Evolutionary conservation across 2,888 invertebrate genomes (phyloP), one percentile per base, ranked within the genome.

Genomic region (Chrysodeixis includens): DNA sequence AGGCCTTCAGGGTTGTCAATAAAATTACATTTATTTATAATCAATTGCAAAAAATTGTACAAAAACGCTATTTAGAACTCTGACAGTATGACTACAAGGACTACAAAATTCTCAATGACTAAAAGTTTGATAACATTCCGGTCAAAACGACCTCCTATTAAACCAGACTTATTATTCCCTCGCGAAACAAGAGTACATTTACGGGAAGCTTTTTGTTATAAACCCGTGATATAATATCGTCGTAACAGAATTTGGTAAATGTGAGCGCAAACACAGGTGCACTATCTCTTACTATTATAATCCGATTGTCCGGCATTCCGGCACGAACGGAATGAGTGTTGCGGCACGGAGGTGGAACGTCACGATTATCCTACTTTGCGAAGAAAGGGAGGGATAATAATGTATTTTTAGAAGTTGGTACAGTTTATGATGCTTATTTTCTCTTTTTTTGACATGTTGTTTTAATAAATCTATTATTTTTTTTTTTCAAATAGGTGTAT

Each of bases 321-420:
- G 18, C 16, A 46, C 46, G 46, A 46, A 18, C 46, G 46, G 16
- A 46, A 18, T 3, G 46, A 46, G 18, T n/a, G n/a, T 40, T 40
- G n/a, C 40, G 40, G n/a, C 40, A 40, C 14, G n/a, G 40, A 40
- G 40, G 40, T 40, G 40, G n/a, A 40, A 40, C 40, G n/a, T 40
- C 40, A n/a, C 40, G 40, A 40, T 40, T 40, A 40, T 40, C 40
- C 40, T 40, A n/a, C 4, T 40, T 40, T 40, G 12, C 12, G 12
- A 4, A 30, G 35, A 14, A 35, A 35, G 14, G 0, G 3, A 14
- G 12, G 8, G 12, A 35, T 35, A 2, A 14, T 40, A n/a, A 4
- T n/a, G 7, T 40, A 40, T 40, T 40, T n/a, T 35, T 32, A 9
- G 8, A 30, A 30, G n/a, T n/a, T 5, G 8, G 8, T 30, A 9